Base-by-base conservation (phyloP, 2,888 invertebrate genomes). In the Andrena camellia region DNA sequence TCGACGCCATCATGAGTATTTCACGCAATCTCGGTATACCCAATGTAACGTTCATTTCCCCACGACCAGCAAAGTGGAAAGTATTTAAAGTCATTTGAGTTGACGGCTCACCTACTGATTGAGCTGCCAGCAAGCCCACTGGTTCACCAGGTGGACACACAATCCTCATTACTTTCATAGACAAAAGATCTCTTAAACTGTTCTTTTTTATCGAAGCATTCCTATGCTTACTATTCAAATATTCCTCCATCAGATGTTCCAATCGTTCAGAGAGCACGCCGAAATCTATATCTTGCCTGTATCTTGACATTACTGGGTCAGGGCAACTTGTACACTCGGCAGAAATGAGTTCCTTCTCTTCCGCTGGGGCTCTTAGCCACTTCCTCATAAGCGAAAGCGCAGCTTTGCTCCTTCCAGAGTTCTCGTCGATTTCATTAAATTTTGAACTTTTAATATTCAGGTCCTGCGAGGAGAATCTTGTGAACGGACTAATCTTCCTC, bases 71-170 rank as follows among this genome's bases (percentile, higher is more conserved):
- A 94, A 99, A 99, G 93, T 99, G 99, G 94, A 99, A 99, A 57
- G 99, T 99, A 94, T 99, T 99, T 93, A 99, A 95, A 91, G 99
- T 99, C 99, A 99, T 99, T 95, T 99, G 99, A 79, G 99, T 99
- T 1, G 99, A 99, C 0, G 99, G 99, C 94, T 99, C 99, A 77
- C 99, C 99, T 83, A 99, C 97, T 0, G 99, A 99, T 95, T 99
- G 99, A 1, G 99, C 99, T 17, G 99, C 99, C 64, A 99, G 94
- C 26, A 99, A 94, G 2, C 99, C 99, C 0, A 99, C 99, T 0
- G 99, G 97, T 94, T 99, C 99, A 0, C 99, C 99, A 0, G 99
- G 98, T 33, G 96, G 96, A 29, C 97, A 97, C 91, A 98, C 94
- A 0, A 98, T 96, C 85, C 96, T 96, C 93, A 98, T 96, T 69